Evolutionary conservation across 2,888 invertebrate genomes (phyloP).

Genomic region (Anthrax anthrax): DNA sequence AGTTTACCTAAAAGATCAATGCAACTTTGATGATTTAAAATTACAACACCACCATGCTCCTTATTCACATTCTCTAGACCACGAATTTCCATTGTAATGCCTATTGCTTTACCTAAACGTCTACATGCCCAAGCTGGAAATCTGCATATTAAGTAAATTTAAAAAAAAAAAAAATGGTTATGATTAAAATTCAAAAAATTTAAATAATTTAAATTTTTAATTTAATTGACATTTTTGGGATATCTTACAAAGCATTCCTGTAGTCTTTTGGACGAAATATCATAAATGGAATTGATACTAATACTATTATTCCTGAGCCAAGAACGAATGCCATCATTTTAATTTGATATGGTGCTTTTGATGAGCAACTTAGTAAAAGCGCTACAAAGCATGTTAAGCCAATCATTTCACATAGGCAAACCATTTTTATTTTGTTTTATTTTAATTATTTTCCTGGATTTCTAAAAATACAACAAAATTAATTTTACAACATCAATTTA

Average conservation of each 20-base stretch:
- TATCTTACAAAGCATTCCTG: constrained; percentile 65
- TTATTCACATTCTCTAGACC: constrained; percentile 62
- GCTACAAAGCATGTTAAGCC: constrained; percentile 26
- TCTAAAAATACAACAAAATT: no score
- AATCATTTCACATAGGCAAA: constrained; percentile 27
- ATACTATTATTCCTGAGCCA: constrained; percentile 43
- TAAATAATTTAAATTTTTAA: constrained; percentile 1
- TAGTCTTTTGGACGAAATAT: constrained; percentile 55
- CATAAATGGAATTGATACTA: constrained; percentile 59
- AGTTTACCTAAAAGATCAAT: constrained; percentile 65
- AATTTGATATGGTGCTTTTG: constrained; percentile 50
- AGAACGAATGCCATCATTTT: constrained; percentile 53
- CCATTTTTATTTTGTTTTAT: constrained; percentile 19
- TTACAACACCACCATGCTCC: constrained; percentile 60
- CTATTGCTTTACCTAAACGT: constrained; percentile 38
- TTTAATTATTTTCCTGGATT: background rate
- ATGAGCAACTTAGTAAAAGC: constrained; percentile 24
- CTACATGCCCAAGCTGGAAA: constrained; percentile 53
- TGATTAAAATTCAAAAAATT: constrained; percentile 2
- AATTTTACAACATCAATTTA: no score
- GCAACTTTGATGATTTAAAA: constrained; percentile 81
- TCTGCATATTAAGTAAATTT: constrained; percentile 39
- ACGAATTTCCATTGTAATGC: constrained; percentile 55
- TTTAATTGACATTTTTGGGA: no score
- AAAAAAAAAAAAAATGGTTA: no score